Evolutionary conservation across 2,797 vertebrate genomes (phyloP).

Genomic region (Enteromius unitaeniatus): DNA sequence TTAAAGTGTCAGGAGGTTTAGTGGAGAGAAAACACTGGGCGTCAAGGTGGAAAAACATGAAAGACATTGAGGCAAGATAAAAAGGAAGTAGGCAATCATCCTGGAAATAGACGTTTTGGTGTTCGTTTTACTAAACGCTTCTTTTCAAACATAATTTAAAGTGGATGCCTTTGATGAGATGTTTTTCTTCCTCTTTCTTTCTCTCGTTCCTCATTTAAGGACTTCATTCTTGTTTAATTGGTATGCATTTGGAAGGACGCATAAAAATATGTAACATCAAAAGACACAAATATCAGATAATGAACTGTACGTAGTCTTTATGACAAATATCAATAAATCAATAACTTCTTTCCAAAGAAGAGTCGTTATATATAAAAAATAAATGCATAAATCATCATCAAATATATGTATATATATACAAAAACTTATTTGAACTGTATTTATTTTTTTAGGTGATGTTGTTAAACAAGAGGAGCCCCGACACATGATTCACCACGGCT

Average conservation of each 20-base stretch:
- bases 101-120: conserved; percentile 41
- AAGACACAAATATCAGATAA: conserved; percentile 27
- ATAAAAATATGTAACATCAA: conserved; percentile 20
- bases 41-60: conserved; percentile 30
- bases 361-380: too few relatives aligned
- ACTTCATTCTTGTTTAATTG: conserved; percentile 51
- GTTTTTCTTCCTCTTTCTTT: conserved; percentile 32
- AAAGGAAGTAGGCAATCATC: conserved; percentile 35
- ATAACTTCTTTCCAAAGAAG: too few relatives aligned
- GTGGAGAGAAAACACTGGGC: conserved; percentile 23
- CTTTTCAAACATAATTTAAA: conserved; percentile 47
- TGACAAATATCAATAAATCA: not conserved
- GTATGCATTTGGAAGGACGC: conserved; percentile 8
- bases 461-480: too few relatives aligned
- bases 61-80: conserved; percentile 37
- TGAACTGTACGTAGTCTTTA: conserved; percentile 5
- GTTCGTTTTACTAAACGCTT: conserved; percentile 16
- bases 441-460: too few relatives aligned
- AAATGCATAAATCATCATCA: too few relatives aligned
- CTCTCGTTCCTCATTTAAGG: conserved; percentile 24
- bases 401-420: too few relatives aligned
- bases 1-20: conserved; percentile 35
- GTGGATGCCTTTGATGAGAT: conserved; percentile 34
- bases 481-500: too few relatives aligned
- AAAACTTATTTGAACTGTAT: too few relatives aligned